These are phyloP conservation scores for Luscinia luscinia DNA, from an alignment of 2,797 vertebrate genomes.

Conservation along the genomic window DNA sequence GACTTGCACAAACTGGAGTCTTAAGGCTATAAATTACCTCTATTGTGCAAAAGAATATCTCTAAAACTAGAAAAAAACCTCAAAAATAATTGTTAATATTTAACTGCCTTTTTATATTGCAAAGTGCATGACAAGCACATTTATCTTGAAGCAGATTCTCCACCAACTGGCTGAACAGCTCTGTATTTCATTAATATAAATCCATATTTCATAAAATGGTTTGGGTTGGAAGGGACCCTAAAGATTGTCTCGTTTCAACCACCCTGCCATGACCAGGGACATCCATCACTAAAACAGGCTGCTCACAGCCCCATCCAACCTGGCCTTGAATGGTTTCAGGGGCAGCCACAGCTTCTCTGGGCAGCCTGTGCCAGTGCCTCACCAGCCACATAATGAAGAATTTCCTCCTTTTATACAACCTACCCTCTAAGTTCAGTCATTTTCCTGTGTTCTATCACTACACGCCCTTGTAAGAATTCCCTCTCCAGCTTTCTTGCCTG, in stretches of 20 bases:
- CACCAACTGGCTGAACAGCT: not conserved
- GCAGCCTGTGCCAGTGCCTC: not conserved
- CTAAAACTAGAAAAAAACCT: not conserved
- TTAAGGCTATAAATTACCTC: not conserved
- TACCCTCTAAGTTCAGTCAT: not conserved
- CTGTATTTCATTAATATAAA: not conserved
- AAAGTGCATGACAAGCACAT: not conserved
- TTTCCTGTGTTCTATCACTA: not conserved
- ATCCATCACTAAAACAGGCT: not conserved
- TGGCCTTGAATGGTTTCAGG: not conserved
- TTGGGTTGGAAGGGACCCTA: not conserved
- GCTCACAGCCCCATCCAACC: not conserved
- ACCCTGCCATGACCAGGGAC: accelerated
- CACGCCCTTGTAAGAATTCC: not conserved
- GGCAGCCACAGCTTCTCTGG: not conserved
- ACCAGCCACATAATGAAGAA: not conserved
- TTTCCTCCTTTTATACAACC: not conserved
- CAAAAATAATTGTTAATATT: not conserved
- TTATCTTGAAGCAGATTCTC: not conserved
- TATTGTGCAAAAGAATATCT: not conserved
- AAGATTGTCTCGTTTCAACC: not conserved
- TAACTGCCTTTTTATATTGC: not conserved
- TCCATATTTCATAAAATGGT: not conserved
- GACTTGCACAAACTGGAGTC: not conserved
- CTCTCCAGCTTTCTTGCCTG: not conserved